Base-by-base conservation (phyloP, 1,140 invertebrate species). In the Notospermus geniculatus region DNA sequence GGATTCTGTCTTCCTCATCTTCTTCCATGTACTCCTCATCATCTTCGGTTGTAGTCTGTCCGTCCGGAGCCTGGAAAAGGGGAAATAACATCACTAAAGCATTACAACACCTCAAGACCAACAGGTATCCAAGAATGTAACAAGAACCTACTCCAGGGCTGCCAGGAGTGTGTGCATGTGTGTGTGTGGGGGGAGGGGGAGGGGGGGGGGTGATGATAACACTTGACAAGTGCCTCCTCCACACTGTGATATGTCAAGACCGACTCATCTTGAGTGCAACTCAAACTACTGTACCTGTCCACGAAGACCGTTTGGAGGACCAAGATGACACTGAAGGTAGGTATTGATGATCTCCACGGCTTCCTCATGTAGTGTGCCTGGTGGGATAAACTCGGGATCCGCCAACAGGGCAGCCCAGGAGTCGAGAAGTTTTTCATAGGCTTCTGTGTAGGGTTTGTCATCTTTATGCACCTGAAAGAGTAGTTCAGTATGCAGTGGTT, bases 321-420 rank as follows among this genome's bases (percentile, higher is more conserved):
- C 87, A 54, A 95, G 80, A 80, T 93, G 89, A 69, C 87, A 89
- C 69, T 89, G 87, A n/a, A 95, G 71, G 74, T 92, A 93, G 11
- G 86, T 87, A 72, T 91, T 89, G 76, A 95, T 92, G 64, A 94
- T 77, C 63, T 81, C 69, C 17, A 73, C 73, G 5, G 82, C 73
- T 32, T 77, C 68, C 83, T 81, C 57, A 84, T 79, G 54, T 72
- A 85, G 66, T 82, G 82, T 67, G 9, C 85, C 84, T 2, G 78
- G 68, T 19, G 86, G 86, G 36, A 87, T 85, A 70, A 82, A 73
- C 1, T 83, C 73, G 17, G 67, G 71, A 30, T 89, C 86, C 63
- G 84, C 83, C 5, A 72, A 45, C 19, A 77, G 43, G 22, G 70
- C 68, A 46, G 87, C 83, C 92, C 92, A 95, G 0, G 88, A 87